A percentile compares a stretch with the other conserved stretches of the same genome.
phyloP scores from a whole-genome alignment of 2,888 invertebrate genomes.

The Campopleginae sp. region DNA sequence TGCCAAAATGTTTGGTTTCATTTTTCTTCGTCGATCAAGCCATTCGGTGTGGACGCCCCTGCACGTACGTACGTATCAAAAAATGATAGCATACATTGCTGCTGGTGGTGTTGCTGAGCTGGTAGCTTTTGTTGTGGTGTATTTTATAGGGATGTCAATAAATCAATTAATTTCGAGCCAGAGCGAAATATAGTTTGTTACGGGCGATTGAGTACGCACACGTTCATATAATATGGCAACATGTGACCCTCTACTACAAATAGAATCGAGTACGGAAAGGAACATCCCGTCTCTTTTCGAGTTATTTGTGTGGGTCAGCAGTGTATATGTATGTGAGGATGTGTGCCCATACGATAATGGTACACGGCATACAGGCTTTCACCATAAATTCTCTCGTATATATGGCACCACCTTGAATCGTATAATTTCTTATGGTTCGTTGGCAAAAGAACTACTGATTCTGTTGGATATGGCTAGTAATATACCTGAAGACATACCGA shows the following conservation, averaged over 20 bases:
- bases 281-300: conserved; percentile 5
- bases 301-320: neutral
- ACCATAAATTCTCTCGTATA: conserved; percentile 59
- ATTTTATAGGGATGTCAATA: neutral
- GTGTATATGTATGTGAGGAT: neutral
- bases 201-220: conserved; percentile 14
- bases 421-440: conserved; percentile 65
- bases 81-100: neutral
- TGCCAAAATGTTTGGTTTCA: no score
- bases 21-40: no score
- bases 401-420: conserved; percentile 55
- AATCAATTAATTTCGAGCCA: neutral
- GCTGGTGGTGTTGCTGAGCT: no score
- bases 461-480: conserved; percentile 53
- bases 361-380: conserved; percentile 30
- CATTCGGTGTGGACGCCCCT: neutral
- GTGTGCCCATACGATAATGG: conserved; percentile 13
- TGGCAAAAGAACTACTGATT: conserved; percentile 61
- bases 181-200: conserved; percentile 34
- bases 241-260: neutral
- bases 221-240: conserved; percentile 5
- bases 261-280: conserved; percentile 7
- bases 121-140: neutral
- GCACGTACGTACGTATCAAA: neutral
- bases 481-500: conserved; percentile 56